These are phyloP conservation scores for Lutraria lutraria DNA, from an alignment of 2,888 invertebrate genomes.

Conservation along the genomic window DNA sequence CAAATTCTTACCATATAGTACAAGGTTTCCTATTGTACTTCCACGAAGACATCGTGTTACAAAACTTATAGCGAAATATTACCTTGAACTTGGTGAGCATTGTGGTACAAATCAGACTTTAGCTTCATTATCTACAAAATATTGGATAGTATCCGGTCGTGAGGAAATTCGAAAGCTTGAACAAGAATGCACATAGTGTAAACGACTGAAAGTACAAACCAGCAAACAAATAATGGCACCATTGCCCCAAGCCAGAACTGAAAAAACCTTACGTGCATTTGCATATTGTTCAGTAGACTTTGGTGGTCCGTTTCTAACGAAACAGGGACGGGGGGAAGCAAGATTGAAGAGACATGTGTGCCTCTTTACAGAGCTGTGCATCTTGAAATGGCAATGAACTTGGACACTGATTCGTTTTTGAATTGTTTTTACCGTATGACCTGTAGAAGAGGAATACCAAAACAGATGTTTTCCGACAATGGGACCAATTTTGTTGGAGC, in stretches of 20 bases:
- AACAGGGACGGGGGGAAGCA: constrained; percentile 60
- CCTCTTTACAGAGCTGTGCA: constrained; percentile 71
- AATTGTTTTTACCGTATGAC: constrained; percentile 63
- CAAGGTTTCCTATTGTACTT: not conserved
- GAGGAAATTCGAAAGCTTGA: constrained; percentile 65
- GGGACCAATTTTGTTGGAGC: constrained; percentile 66
- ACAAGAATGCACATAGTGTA: constrained; percentile 51
- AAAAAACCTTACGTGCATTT: constrained; percentile 51
- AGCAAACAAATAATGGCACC: constrained; percentile 60
- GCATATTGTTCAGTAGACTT: constrained; percentile 52
- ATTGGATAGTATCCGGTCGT: constrained; percentile 62
- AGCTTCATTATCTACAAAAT: constrained; percentile 47
- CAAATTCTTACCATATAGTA: not conserved
- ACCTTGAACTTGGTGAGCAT: constrained; percentile 57
- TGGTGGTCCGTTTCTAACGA: constrained; percentile 59
- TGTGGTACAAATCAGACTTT: constrained; percentile 60
- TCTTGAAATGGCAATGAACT: constrained; percentile 58
- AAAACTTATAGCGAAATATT: constrained; percentile 55
- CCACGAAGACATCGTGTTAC: constrained; percentile 54
- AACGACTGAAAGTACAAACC: constrained; percentile 46
- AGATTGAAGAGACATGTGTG: constrained; percentile 63
- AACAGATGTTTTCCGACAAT: constrained; percentile 60
- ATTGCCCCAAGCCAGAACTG: constrained; percentile 43
- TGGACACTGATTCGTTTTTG: constrained; percentile 67
- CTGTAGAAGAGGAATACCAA: constrained; percentile 58